A percentile compares a stretch with the other conserved stretches of the same genome.
These are phyloP conservation scores for Phrynocephalus forsythii DNA, from an alignment of 2,797 vertebrate genomes.

Conservation along the genomic window DNA sequence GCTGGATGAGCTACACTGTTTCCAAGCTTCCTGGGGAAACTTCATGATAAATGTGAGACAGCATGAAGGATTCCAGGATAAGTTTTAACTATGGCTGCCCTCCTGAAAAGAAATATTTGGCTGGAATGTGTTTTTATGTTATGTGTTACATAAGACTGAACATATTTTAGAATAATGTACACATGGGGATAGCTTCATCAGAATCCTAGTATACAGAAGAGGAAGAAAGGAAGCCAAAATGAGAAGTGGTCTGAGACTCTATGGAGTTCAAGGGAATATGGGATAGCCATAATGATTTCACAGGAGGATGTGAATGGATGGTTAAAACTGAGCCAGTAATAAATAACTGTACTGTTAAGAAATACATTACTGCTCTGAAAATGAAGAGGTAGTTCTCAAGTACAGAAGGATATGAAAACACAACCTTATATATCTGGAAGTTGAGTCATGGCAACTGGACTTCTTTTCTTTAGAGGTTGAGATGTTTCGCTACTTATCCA, in stretches of 20 bases:
- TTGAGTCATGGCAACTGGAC: too few relatives aligned
- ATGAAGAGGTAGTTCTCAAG: neutral
- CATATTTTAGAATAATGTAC: constrained; percentile 30
- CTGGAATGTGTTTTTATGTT: constrained; percentile 13
- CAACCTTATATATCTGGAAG: neutral
- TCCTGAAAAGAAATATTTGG: constrained; percentile 19
- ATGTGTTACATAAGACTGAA: constrained; percentile 11
- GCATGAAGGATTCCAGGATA: constrained; percentile 1
- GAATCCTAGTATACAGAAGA: neutral
- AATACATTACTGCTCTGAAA: constrained; percentile 1
- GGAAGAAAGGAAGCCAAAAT: neutral
- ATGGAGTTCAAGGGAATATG: neutral
- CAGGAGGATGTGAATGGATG: neutral
- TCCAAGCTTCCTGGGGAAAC: constrained; percentile 21
- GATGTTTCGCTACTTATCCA: too few relatives aligned
- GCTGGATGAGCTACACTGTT: constrained; percentile 6
- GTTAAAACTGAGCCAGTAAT: neutral
- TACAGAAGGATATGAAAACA: neutral
- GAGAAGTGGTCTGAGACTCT: neutral
- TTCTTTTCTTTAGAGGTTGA: too few relatives aligned
- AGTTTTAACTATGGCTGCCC: constrained; percentile 17
- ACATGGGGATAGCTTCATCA: constrained; percentile 30
- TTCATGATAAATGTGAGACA: constrained; percentile 26
- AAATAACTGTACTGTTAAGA: constrained; percentile 12
- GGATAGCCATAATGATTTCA: constrained; percentile 5